Evolutionary conservation across 2,888 invertebrate species (phyloP).

Genomic region (Ophioninae sp.): DNA sequence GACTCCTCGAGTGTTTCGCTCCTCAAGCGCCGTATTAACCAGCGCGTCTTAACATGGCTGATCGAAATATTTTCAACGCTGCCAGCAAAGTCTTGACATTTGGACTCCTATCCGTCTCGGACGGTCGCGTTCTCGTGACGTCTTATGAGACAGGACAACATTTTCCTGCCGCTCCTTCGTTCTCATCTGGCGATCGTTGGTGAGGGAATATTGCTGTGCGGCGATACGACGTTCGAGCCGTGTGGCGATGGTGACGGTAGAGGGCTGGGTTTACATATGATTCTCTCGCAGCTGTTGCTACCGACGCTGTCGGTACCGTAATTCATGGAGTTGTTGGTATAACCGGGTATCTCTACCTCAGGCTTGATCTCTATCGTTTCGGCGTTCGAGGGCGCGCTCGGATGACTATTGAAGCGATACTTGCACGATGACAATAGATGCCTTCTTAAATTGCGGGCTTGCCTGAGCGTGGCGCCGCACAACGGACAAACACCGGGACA

Average conservation of each 20-base stretch:
- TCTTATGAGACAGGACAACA: conserved; percentile 41
- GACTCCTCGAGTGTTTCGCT: neutral
- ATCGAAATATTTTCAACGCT: neutral
- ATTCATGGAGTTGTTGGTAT: conserved; percentile 64
- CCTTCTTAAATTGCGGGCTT: conserved; percentile 84
- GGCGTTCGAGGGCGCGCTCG: conserved; percentile 65
- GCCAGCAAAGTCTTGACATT: neutral
- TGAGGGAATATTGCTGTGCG: conserved; percentile 75
- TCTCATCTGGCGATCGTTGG: conserved; percentile 78
- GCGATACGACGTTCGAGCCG: conserved; percentile 73
- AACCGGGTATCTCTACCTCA: conserved; percentile 74
- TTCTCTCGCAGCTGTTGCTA: conserved; percentile 76
- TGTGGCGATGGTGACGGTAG: conserved; percentile 74
- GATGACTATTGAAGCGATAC: conserved; percentile 76
- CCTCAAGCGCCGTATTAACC: neutral
- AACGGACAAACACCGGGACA: conserved; percentile 85
- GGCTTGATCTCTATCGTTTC: conserved; percentile 78
- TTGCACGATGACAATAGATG: conserved; percentile 82
- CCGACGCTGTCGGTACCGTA: conserved; percentile 73
- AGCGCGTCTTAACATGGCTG: neutral
- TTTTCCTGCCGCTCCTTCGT: conserved; percentile 49
- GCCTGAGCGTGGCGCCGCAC: conserved; percentile 84
- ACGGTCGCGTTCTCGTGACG: conserved; percentile 40
- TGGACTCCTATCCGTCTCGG: neutral
- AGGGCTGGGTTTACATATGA: conserved; percentile 78